Evolutionary conservation across 2,888 invertebrate genomes (phyloP).

Genomic region (Prosapia bicincta): DNA sequence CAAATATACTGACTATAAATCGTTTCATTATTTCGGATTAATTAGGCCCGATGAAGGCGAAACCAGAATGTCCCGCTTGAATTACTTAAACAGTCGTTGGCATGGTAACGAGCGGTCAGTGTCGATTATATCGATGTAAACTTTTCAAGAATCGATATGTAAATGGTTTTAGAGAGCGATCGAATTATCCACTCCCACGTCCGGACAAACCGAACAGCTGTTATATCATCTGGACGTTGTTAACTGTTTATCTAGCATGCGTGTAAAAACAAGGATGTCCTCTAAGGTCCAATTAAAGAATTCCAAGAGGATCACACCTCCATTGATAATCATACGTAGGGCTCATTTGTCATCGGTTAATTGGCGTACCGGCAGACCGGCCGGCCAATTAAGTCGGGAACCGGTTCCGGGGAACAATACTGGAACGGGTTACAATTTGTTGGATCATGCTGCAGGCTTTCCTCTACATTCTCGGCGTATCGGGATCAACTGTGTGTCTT

Average conservation of each 20-base stretch:
- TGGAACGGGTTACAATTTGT: not conserved
- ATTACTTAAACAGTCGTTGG: not conserved
- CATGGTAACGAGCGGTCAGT: not conserved
- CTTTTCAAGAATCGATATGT: not conserved
- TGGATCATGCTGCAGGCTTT: not conserved
- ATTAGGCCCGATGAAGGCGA: not conserved
- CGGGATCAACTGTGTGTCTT: not conserved
- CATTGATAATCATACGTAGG: not conserved
- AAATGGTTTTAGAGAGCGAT: not conserved
- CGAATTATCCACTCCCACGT: not conserved
- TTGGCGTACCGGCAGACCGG: not conserved
- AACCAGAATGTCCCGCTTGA: not conserved
- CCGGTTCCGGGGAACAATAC: not conserved
- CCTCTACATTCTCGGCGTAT: not conserved
- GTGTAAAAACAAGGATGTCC: not conserved
- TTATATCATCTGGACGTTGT: not conserved
- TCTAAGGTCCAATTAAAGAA: not conserved
- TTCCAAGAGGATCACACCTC: not conserved
- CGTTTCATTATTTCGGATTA: not conserved
- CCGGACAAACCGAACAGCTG: not conserved
- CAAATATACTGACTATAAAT: not conserved
- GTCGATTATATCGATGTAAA: not conserved
- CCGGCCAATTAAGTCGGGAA: not conserved
- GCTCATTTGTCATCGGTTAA: not conserved
- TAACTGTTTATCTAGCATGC: not conserved